These are phyloP conservation scores for Notiomystis cincta DNA, from an alignment of 2,113 vertebrate genomes.

Conservation along the genomic window DNA sequence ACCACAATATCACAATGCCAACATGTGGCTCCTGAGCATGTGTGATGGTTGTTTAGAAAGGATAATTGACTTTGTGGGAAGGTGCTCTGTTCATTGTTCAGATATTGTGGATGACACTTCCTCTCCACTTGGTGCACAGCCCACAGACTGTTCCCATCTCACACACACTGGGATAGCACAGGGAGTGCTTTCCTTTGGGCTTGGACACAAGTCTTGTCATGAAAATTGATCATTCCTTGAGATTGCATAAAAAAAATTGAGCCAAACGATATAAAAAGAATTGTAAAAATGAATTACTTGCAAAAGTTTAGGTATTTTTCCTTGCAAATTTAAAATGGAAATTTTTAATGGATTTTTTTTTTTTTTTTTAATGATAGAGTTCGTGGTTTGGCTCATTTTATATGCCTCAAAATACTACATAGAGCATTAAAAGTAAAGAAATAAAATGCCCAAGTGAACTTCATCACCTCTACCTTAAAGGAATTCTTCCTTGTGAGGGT, in stretches of 20 bases:
- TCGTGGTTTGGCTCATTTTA: not conserved
- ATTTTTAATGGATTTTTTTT: accelerated
- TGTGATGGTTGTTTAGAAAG: not conserved
- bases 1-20: not conserved
- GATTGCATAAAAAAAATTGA: not conserved
- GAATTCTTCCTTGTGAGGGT: not conserved
- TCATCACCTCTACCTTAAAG: not conserved
- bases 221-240: accelerated
- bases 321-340: not conserved
- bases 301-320: not conserved
- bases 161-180: accelerated
- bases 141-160: not conserved
- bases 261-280: not conserved
- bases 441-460: not conserved
- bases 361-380: not conserved
- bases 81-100: not conserved
- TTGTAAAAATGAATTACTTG: not conserved
- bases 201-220: accelerated
- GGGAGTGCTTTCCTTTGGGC: not conserved
- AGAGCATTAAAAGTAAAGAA: not conserved
- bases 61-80: not conserved
- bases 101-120: not conserved
- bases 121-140: not conserved
- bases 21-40: not conserved
- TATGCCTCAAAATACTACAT: not conserved